Evolutionary conservation across 2,888 invertebrate species (phyloP), one percentile per base, ranked within the genome.

Genomic region (Bombylius major): DNA sequence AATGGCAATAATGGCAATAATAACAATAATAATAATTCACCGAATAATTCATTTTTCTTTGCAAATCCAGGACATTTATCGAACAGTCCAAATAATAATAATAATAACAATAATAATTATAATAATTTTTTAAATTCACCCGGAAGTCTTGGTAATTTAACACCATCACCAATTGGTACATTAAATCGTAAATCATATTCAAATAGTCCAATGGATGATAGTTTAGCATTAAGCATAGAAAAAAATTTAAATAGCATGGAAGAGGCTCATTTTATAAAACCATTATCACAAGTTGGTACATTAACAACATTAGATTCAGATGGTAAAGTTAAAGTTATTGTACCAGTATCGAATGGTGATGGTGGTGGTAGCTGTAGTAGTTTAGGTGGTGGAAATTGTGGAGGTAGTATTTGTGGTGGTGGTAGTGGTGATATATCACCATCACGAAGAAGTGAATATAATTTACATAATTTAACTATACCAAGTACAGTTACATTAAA

Each of bases 181-280:
- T 60, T 75, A 11, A 72, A 68, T 56, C 69, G 74, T 50, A 73
- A 69, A 59, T 73, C 75, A 13, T 74, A 67, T 58, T 66, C 70
- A 5, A 70, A 70, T 57, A 69, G 69, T 49, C 67, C 69, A 51
- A 62, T 69, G 51, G 56, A 62, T 48, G 67, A 69, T 50, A 70
- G 69, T 55, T 61, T 67, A 14, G 66, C 69, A 5, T 57, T 70
- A 14, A 74, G 71, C 60, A 69, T 73, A 58, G 73, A 73, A 52
- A 69, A 72, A 59, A 73, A 72, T 60, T 75, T 77, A 7, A 75
- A 76, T n/a, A 73, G 74, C 6, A 76, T 78, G 13, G 80, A 79
- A 55, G 78, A 77, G 59, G 76, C 77, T n/a, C 79, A 81, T 14
- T 83, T 84, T 63, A 84, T 85, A 59, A 83, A 83, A 71, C 84